phyloP scores from a whole-genome alignment of 2,888 invertebrate genomes.

The Caenorhabditis sp. region DNA sequence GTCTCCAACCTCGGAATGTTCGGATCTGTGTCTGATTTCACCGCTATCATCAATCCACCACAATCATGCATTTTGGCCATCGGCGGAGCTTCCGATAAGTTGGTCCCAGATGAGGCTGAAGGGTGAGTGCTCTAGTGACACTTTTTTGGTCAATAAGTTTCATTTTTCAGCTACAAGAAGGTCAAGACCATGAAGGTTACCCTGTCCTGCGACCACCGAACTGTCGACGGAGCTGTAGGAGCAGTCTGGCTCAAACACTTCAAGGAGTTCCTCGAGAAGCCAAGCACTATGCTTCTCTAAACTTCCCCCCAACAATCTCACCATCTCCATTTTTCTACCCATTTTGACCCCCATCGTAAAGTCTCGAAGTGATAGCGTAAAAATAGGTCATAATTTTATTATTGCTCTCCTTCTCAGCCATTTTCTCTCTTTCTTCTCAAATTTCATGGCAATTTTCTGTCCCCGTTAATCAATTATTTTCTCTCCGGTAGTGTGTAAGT shows the following conservation, averaged over 20 bases:
- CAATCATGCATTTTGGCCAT: conserved; percentile 88
- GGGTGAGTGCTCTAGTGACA: conserved; percentile 66
- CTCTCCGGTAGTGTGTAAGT: conserved; percentile 48
- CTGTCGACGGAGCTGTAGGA: conserved; percentile 97
- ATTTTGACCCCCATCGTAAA: conserved; percentile 34
- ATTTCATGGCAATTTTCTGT: conserved; percentile 20
- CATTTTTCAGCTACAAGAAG: conserved; percentile 73
- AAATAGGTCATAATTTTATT: conserved; percentile 60
- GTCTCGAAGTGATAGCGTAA: conserved; percentile 57
- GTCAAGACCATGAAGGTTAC: conserved; percentile 92
- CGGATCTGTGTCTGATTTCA: conserved; percentile 86
- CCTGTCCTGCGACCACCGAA: conserved; percentile 96
- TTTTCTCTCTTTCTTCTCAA: conserved; percentile 20
- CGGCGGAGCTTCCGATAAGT: conserved; percentile 84
- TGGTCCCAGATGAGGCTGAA: conserved; percentile 78
- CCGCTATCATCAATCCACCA: conserved; percentile 89
- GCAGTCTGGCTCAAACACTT: conserved; percentile 96
- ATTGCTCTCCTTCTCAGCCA: conserved; percentile 5
- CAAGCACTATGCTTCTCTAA: conserved; percentile 94
- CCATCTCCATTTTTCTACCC: conserved; percentile 7
- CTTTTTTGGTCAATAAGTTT: too few relatives aligned
- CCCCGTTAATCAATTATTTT: conserved; percentile 20
- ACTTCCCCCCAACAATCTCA: conserved; percentile 16
- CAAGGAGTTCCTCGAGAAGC: conserved; percentile 92
- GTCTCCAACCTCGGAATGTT: conserved; percentile 89